These are phyloP conservation scores for Aptenodytes forsteri DNA, from an alignment of 2,113 vertebrate genomes.

Conservation along the genomic window DNA sequence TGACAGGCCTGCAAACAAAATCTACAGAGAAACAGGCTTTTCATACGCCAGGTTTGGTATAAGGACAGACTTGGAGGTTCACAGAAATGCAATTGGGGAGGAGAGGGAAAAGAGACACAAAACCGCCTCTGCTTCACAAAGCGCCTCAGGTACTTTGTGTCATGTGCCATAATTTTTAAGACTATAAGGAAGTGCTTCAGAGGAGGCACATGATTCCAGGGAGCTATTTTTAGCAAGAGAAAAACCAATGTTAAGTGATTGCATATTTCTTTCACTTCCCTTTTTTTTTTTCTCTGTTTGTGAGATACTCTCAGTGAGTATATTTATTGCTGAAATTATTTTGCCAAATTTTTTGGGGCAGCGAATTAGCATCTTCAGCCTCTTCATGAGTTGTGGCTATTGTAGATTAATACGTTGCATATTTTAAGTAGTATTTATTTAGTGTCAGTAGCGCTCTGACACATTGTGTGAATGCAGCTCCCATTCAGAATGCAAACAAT, in stretches of 20 bases:
- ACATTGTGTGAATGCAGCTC: not conserved
- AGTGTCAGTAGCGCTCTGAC: not conserved
- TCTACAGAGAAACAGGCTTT: not conserved
- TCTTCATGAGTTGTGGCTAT: not conserved
- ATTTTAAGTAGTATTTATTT: not conserved
- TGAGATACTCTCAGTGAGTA: not conserved
- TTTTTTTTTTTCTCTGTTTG: not conserved
- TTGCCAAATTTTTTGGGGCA: not conserved
- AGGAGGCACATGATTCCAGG: not conserved
- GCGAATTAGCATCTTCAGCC: not conserved
- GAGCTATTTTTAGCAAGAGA: not conserved
- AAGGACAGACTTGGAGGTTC: not conserved
- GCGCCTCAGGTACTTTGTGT: not conserved
- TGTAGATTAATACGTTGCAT: not conserved
- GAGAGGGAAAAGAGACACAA: not conserved
- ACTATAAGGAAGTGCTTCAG: not conserved
- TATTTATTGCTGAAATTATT: not conserved
- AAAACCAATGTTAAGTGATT: not conserved
- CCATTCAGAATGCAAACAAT: not conserved
- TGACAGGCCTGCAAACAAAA: not conserved
- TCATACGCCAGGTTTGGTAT: accelerated
- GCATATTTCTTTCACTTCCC: not conserved
- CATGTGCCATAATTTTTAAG: not conserved
- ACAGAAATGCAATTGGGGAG: not conserved
- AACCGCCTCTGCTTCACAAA: not conserved